Percentiles rank a stretch among this genome's conserved stretches.
phyloP scores from a whole-genome alignment of 2,113 vertebrate species.

The Madoqua kirkii region DNA sequence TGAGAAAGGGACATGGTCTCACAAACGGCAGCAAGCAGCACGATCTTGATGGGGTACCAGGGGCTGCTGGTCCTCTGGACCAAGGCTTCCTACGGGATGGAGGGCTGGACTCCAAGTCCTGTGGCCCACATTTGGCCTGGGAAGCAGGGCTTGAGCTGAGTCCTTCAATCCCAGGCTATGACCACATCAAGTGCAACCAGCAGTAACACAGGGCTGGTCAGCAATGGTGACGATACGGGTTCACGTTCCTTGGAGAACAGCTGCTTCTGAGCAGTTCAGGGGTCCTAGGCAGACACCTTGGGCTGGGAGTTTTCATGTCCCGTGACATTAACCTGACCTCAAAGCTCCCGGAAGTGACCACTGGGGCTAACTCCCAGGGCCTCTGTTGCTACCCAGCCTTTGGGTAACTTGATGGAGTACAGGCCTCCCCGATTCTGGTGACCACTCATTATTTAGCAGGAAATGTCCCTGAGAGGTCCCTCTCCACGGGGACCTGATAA shows the following conservation, averaged over 20 bases:
- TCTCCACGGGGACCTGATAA: rapidly evolving
- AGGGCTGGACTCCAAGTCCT: not conserved
- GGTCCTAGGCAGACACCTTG: rapidly evolving
- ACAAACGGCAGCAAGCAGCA: not conserved
- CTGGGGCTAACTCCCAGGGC: too few relatives aligned
- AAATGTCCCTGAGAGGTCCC: rapidly evolving
- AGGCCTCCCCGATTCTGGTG: rapidly evolving
- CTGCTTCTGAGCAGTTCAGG: not conserved
- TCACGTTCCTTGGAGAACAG: too few relatives aligned
- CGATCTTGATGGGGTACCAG: not conserved
- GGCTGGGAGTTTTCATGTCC: not conserved
- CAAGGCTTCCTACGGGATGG: rapidly evolving
- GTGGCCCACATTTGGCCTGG: not conserved
- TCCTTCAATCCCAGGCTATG: rapidly evolving
- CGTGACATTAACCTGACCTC: not conserved
- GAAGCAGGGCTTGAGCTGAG: not conserved
- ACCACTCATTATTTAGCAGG: not conserved
- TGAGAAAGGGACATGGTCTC: not conserved
- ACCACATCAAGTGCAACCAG: rapidly evolving
- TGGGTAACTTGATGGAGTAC: not conserved
- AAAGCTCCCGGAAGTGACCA: not conserved
- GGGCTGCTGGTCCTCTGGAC: rapidly evolving
- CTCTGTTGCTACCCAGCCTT: not conserved
- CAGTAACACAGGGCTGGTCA: not conserved
- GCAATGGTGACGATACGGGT: rapidly evolving